Conservation (phyloP, 1,140 invertebrate genomes). For the Papilio machaon region DNA sequence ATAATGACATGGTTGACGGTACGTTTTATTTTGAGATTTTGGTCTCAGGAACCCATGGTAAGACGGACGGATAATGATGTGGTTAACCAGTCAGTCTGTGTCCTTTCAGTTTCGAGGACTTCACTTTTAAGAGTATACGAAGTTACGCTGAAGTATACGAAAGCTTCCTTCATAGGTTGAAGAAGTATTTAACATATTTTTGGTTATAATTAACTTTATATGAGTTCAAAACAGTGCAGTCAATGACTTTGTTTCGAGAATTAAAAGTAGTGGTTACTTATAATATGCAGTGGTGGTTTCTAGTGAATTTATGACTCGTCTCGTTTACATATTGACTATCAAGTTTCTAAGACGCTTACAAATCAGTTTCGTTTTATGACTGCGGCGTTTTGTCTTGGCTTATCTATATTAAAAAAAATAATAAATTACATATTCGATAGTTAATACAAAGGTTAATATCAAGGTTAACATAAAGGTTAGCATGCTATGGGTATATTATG, state of each 20-base stretch:
- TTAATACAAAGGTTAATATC: not conserved
- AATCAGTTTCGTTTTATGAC: slow-evolving; percentile 44
- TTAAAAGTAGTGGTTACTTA: slow-evolving; percentile 39
- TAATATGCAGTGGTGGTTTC: not conserved
- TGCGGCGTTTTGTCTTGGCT: slow-evolving; percentile 18
- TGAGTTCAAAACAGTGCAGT: not conserved
- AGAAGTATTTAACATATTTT: not conserved
- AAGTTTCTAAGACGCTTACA: slow-evolving; percentile 43
- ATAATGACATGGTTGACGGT: too few species aligned
- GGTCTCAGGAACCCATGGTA: too few species aligned
- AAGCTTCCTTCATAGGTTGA: too few species aligned
- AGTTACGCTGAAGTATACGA: too few species aligned
- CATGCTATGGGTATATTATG: too few species aligned
- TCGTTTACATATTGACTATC: slow-evolving; percentile 39
- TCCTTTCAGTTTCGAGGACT: too few species aligned
- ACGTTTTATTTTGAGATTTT: too few species aligned
- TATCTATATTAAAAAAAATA: not conserved
- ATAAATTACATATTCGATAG: not conserved
- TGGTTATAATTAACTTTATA: not conserved
- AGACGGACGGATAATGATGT: too few species aligned
- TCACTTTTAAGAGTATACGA: too few species aligned
- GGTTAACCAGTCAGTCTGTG: too few species aligned
- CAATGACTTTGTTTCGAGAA: not conserved
- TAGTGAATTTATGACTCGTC: slow-evolving; percentile 39
- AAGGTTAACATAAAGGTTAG: too few species aligned